Evolutionary conservation across 2,888 invertebrate genomes (phyloP).

Genomic region (Chaitophorus viminalis): DNA sequence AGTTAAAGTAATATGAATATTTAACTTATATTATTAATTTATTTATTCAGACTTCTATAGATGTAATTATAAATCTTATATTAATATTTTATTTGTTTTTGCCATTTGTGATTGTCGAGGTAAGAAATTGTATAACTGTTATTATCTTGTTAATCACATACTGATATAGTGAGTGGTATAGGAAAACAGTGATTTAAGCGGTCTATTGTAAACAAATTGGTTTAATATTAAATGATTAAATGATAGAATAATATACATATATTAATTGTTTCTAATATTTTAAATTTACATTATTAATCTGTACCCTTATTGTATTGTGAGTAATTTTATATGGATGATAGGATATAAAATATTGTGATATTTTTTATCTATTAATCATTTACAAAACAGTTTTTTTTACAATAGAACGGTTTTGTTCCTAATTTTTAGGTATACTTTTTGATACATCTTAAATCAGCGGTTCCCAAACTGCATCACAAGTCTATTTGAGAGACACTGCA

Average conservation of each 20-base stretch:
- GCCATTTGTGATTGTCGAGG: not conserved
- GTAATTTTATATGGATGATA: not conserved
- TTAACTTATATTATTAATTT: not conserved
- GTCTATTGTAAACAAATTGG: constrained; percentile 14
- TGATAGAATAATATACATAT: not conserved
- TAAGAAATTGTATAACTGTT: not conserved
- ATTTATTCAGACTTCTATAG: not conserved
- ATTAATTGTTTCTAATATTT: not conserved
- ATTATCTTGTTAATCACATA: not conserved
- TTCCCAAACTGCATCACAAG: too few species aligned
- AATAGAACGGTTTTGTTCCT: constrained; percentile 57
- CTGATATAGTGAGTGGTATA: not conserved
- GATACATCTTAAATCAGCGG: constrained; percentile 1
- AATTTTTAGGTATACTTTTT: constrained; percentile 24
- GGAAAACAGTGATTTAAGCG: not conserved
- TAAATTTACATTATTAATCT: not conserved
- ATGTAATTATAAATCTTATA: not conserved
- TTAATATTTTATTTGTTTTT: not conserved
- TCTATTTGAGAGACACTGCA: too few species aligned
- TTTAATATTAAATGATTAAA: not conserved
- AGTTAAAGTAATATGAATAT: not conserved
- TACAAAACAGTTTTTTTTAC: constrained; percentile 26
- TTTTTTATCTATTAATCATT: constrained; percentile 10
- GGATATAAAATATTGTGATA: constrained; percentile 33
- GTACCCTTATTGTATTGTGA: not conserved